A percentile compares a stretch with the other conserved stretches of the same genome.
phyloP scores from a whole-genome alignment of 2,113 vertebrate species.

The Microcebus lehilahytsara region DNA sequence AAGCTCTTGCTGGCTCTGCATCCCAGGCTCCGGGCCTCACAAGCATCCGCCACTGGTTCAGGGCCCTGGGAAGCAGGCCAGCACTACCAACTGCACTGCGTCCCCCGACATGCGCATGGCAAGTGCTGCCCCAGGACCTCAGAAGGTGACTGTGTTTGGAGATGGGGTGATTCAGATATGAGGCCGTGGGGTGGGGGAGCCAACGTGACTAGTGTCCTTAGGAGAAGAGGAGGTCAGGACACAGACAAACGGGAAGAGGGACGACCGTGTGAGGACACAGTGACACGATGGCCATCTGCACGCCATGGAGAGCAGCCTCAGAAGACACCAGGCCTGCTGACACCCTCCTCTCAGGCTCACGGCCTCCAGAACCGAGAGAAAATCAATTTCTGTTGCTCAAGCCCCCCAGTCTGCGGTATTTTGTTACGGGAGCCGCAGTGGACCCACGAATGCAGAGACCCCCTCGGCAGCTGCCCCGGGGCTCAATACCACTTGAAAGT shows the following conservation, averaged over 20 bases:
- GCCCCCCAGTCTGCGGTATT: not conserved
- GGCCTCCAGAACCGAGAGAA: not conserved
- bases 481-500: not conserved
- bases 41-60: not conserved
- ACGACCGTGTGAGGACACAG: not conserved
- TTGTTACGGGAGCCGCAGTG: not conserved
- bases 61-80: not conserved
- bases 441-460: not conserved
- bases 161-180: not conserved
- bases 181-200: not conserved
- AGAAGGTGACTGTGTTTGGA: not conserved
- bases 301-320: not conserved
- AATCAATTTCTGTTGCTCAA: not conserved
- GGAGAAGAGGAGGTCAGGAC: not conserved
- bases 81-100: not conserved
- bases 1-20: not conserved
- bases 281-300: not conserved
- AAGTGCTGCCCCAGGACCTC: not conserved
- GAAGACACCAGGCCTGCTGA: not conserved
- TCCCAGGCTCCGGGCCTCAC: not conserved
- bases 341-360: not conserved
- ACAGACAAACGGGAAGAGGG: not conserved
- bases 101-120: not conserved
- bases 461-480: accelerated
- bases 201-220: not conserved